Conservation (phyloP, 2,888 invertebrate species). For the Ptilodon capucinus region DNA sequence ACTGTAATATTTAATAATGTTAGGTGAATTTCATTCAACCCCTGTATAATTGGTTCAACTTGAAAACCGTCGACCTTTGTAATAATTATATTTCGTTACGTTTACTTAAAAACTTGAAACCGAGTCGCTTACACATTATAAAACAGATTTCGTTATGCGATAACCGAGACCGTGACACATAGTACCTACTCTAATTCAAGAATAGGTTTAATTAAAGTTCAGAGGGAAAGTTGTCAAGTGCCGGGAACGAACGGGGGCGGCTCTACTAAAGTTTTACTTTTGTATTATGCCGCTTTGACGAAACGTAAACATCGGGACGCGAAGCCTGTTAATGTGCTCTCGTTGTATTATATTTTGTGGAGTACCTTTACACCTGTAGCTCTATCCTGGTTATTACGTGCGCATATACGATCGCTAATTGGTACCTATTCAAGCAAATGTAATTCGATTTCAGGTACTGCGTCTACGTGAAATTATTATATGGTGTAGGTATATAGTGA, state of each 20-base stretch:
- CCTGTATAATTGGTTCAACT: no score
- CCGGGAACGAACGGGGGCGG: neutral
- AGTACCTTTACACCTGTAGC: neutral
- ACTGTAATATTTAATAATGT: no score
- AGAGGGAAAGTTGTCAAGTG: neutral
- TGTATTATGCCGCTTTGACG: neutral
- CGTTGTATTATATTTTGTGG: neutral
- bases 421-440: no score
- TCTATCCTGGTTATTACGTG: no score
- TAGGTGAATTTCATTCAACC: no score
- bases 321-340: neutral
- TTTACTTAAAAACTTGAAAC: neutral
- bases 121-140: neutral
- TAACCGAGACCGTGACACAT: neutral
- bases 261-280: neutral
- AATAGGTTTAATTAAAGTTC: neutral
- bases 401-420: no score
- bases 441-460: no score
- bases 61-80: neutral
- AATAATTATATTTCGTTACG: neutral
- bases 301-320: neutral
- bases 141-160: neutral
- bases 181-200: neutral
- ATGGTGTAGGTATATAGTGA: no score
- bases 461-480: no score